Base-by-base conservation (phyloP, 2,888 invertebrate species). In the Arrhopalites spinosus region DNA sequence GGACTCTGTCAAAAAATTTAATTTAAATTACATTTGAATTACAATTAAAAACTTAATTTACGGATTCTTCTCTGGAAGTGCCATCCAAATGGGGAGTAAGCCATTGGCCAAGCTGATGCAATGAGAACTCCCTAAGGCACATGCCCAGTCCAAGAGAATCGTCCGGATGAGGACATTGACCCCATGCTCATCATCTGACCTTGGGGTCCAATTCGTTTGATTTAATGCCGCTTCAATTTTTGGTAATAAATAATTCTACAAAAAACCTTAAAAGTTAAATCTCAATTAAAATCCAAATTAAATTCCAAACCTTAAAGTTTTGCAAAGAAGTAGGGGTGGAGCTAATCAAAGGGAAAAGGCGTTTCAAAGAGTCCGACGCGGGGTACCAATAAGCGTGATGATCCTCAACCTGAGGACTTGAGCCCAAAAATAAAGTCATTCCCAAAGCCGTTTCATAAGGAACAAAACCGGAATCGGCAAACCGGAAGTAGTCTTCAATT, bases 401-500 rank as follows among this genome's bases (percentile, higher is more conserved):
- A 11, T 61, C 43, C 45, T 73, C 80, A 11, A 74, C 43, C 11
- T 1, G n/a, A 1, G 59, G 1, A 7, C 2, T 13, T 23, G 23
- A 25, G 5, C 73, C 73, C 43, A 67, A 67, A n/a, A 73, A 64
- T 17, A 53, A 64, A 2, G 63, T 71, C 43, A 70, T 61, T 47
- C 15, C 64, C 23, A 64, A 69, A 2, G 64, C 59, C 0, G 56
- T 47, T 47, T 50, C 71, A 23, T 64, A 50, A 25, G 45, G 29
- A 30, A 47, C 17, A 53, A 50, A 76, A 80, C 82, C 76, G 29
- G 78, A 66, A 67, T 73, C 76, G 1, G 79, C 78, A 27, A 70
- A 61, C 43, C 78, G 75, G 75, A 81, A 80, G 47, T 78, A 77
- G 36, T 82, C 82, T 30, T 81, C 81, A n/a, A 82, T 73, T 0